Conservation (phyloP, 2,113 vertebrate species). For the Cyrtonyx montezumae region DNA sequence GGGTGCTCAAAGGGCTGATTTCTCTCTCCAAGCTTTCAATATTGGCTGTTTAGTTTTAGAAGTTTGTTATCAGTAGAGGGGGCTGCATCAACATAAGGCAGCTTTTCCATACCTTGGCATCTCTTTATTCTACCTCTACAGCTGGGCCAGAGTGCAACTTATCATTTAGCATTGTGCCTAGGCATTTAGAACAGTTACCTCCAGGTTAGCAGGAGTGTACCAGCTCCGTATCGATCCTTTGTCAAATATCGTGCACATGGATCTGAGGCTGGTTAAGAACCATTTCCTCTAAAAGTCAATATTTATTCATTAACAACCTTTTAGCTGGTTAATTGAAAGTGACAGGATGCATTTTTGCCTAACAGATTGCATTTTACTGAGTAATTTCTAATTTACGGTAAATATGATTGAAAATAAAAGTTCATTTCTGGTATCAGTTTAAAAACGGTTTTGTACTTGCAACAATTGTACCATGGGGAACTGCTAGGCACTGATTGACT, state of each 20-base stretch:
- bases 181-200: slow-evolving; percentile 20
- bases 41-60: neutral
- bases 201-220: slow-evolving; percentile 43
- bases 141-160: fast-evolving
- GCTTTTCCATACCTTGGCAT: neutral
- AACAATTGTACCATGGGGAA: slow-evolving; percentile 14
- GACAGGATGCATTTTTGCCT: slow-evolving; percentile 70
- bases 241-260: slow-evolving; percentile 70
- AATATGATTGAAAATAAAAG: slow-evolving; percentile 71
- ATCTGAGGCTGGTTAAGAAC: slow-evolving; percentile 75
- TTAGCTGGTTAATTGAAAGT: slow-evolving; percentile 76
- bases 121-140: neutral
- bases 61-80: neutral
- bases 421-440: slow-evolving; percentile 59
- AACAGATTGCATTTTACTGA: slow-evolving; percentile 63
- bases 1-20: neutral
- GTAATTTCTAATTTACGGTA: slow-evolving; percentile 73
- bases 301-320: slow-evolving; percentile 79
- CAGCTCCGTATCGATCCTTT: slow-evolving; percentile 68
- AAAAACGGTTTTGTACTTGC: slow-evolving; percentile 37
- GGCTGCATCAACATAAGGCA: neutral
- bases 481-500: neutral
- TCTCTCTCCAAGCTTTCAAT: neutral
- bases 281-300: slow-evolving; percentile 79
- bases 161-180: neutral